These are phyloP conservation scores for Chionodraco myersi DNA, from an alignment of 2,113 vertebrate species.

Conservation along the genomic window DNA sequence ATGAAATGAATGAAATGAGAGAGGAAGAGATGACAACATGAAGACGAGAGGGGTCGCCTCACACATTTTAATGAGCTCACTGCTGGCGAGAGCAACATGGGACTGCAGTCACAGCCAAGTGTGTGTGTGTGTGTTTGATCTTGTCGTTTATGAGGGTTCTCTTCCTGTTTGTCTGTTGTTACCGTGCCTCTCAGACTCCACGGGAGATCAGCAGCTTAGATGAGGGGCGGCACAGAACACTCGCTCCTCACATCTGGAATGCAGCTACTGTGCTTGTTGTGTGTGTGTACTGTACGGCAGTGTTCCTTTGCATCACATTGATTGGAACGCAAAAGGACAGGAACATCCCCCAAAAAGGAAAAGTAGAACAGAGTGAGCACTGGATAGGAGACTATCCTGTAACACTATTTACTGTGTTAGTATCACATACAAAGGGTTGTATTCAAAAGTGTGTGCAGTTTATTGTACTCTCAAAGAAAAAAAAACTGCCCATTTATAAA, in stretches of 20 bases:
- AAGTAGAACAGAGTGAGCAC: background rate
- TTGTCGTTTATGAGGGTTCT: conserved; percentile 63
- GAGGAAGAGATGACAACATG: conserved; percentile 42
- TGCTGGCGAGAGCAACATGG: conserved; percentile 65
- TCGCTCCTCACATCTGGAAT: conserved; percentile 61
- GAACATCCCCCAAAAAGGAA: background rate
- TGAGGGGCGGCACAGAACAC: conserved; percentile 44
- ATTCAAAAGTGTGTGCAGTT: background rate
- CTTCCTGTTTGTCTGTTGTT: conserved; percentile 75
- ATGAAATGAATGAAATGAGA: conserved; percentile 35
- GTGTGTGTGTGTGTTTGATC: conserved; percentile 51
- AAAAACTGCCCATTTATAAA: no score
- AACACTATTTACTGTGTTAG: background rate
- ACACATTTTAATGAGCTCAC: conserved; percentile 81
- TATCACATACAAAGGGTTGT: background rate
- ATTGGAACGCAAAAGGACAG: background rate
- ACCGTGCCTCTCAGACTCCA: conserved; percentile 50
- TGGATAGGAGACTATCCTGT: background rate
- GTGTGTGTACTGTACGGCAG: conserved; percentile 3
- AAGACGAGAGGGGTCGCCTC: conserved; percentile 62
- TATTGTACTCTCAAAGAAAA: background rate
- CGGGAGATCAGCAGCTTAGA: conserved; percentile 60
- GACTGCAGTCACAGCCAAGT: conserved; percentile 58
- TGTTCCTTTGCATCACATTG: background rate
- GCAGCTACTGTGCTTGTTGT: conserved; percentile 44